Evolutionary conservation across 1,140 invertebrate genomes (phyloP).

Genomic region (Archegozetes longisetosus): DNA sequence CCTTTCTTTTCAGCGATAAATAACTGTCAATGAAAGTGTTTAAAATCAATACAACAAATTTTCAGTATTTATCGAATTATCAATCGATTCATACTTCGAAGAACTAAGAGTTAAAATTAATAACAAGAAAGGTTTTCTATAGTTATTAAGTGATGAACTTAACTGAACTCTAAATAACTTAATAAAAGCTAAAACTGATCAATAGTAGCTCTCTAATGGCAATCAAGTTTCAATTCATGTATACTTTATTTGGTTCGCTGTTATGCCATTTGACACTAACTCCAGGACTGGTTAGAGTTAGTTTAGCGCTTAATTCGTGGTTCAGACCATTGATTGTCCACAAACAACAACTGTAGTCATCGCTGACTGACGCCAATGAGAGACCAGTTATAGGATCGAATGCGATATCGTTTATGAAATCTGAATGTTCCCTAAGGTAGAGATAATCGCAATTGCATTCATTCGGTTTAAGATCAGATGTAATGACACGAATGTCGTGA

Average conservation of each 20-base stretch:
- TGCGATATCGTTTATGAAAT: slow-evolving; percentile 49
- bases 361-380: slow-evolving; percentile 50
- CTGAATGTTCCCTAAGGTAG: slow-evolving; percentile 37
- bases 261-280: slow-evolving; percentile 50
- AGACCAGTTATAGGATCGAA: slow-evolving; percentile 48
- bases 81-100: background rate
- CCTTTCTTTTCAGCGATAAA: slow-evolving; percentile 57
- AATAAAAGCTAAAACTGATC: too few relatives aligned
- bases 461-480: background rate
- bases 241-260: slow-evolving; percentile 46
- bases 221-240: slow-evolving; percentile 18
- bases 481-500: background rate
- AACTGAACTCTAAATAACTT: too few relatives aligned
- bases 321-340: slow-evolving; percentile 33
- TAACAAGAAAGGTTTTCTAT: too few relatives aligned
- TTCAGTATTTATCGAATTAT: background rate
- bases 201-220: too few relatives aligned
- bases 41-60: too few relatives aligned
- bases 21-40: slow-evolving; percentile 31
- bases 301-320: background rate
- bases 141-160: too few relatives aligned
- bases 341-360: slow-evolving; percentile 53
- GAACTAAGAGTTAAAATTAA: too few relatives aligned
- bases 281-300: slow-evolving; percentile 44
- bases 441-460: background rate